Conservation (phyloP, 2,113 vertebrate genomes). For the Baryphthengus martii region DNA sequence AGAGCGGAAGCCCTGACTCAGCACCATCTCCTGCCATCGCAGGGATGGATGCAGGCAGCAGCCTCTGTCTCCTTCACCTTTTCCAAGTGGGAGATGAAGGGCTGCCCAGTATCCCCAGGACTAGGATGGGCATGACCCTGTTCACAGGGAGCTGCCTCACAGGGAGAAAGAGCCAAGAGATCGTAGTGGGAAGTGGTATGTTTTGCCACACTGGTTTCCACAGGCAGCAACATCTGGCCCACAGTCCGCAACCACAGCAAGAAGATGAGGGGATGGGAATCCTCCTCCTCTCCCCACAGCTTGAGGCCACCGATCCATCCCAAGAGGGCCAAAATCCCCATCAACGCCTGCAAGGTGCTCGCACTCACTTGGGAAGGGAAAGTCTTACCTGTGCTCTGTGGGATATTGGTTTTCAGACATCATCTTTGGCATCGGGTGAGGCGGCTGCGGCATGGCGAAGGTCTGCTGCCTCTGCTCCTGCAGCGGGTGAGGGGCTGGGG, state of each 20-base stretch:
- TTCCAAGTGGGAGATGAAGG: rapidly evolving
- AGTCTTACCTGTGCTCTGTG: conserved; percentile 87
- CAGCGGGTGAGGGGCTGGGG: conserved; percentile 49
- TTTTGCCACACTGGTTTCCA: not conserved
- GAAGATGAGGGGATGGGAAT: rapidly evolving
- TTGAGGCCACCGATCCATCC: rapidly evolving
- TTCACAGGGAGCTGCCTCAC: not conserved
- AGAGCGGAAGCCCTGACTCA: not conserved
- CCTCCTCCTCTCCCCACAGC: not conserved
- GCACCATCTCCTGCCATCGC: rapidly evolving
- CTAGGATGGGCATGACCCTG: not conserved
- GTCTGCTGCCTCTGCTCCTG: conserved; percentile 77
- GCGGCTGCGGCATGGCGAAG: conserved; percentile 85
- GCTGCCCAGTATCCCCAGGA: rapidly evolving
- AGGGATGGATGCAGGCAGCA: not conserved
- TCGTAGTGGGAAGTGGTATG: not conserved
- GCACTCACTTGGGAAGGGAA: rapidly evolving
- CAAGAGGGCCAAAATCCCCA: not conserved
- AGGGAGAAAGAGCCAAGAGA: not conserved
- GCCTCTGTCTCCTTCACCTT: not conserved
- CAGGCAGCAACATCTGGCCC: not conserved
- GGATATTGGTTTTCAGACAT: conserved; percentile 84
- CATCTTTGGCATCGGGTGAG: conserved; percentile 81
- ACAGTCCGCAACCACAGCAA: rapidly evolving
- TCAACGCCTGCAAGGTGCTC: rapidly evolving